These are phyloP conservation scores for Drosophila novamexicana DNA, from an alignment of 1,140 invertebrate species.

Conservation along the genomic window DNA sequence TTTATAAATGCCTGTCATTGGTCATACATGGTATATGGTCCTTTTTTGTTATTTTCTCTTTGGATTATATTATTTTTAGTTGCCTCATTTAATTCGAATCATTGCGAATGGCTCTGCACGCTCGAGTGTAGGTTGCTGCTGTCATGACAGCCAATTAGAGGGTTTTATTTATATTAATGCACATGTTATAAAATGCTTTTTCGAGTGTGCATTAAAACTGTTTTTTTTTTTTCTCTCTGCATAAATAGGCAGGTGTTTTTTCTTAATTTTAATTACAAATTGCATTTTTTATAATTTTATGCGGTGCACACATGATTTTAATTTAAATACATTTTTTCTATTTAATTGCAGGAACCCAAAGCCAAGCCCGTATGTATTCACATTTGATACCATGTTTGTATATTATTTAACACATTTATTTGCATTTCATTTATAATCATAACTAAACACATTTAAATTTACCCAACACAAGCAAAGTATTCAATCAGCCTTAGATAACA, in stretches of 20 bases:
- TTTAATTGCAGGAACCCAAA: conserved; percentile 80
- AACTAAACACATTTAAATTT: too few relatives aligned
- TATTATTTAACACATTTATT: conserved; percentile 17
- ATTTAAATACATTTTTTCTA: conserved; percentile 42
- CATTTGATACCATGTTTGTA: conserved; percentile 2
- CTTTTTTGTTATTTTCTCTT: conserved; percentile 10
- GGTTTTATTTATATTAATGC: conserved; percentile 20
- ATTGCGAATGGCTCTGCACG: conserved; percentile 20
- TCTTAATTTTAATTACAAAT: conserved; percentile 48
- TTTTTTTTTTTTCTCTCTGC: conserved; percentile 39
- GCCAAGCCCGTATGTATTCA: conserved; percentile 77
- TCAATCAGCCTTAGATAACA: not conserved
- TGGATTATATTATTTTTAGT: conserved; percentile 5
- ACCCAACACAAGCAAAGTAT: not conserved
- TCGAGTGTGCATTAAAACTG: not conserved
- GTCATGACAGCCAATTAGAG: conserved; percentile 60
- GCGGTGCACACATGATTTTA: conserved; percentile 14
- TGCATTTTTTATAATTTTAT: conserved; percentile 16
- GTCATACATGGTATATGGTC: not conserved
- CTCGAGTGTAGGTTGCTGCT: conserved; percentile 44
- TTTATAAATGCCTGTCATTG: conserved; percentile 29
- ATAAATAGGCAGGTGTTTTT: conserved; percentile 44
- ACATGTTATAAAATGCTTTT: too few relatives aligned
- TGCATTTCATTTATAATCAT: conserved; percentile 8
- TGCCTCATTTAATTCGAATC: conserved; percentile 53